Conservation (phyloP, 2,888 invertebrate species). For the Epinotia ramella region DNA sequence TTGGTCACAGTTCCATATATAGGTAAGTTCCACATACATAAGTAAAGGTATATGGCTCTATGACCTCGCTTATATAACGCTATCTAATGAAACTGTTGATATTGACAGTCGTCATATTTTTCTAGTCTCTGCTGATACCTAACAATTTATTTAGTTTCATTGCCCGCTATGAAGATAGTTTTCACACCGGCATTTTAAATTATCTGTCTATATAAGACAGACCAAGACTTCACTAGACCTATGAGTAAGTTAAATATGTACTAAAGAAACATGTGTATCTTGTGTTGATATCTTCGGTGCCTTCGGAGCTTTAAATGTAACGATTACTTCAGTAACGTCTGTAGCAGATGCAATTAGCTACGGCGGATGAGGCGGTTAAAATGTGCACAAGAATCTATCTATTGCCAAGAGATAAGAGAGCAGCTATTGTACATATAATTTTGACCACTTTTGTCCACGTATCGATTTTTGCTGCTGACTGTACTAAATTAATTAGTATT, state of each 20-base stretch:
- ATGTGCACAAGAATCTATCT: no score
- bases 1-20: no score
- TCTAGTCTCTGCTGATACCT: no score
- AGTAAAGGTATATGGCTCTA: no score
- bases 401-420: background rate
- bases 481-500: background rate
- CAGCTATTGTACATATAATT: background rate
- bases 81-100: no score
- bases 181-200: no score
- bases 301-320: slow-evolving; percentile 30
- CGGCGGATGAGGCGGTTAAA: background rate
- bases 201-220: background rate
- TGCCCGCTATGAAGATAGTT: background rate
- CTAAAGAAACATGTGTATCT: background rate
- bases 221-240: background rate
- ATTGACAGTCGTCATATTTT: no score
- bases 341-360: background rate
- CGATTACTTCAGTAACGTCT: background rate
- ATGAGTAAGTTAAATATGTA: background rate
- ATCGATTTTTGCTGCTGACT: slow-evolving; percentile 2
- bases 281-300: slow-evolving; percentile 16
- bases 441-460: no score
- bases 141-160: background rate
- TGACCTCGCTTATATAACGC: no score
- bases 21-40: no score